Percentiles rank a stretch among this genome's conserved stretches.
phyloP scores from a whole-genome alignment of 2,888 invertebrate genomes.

The Dasypogon diadema region DNA sequence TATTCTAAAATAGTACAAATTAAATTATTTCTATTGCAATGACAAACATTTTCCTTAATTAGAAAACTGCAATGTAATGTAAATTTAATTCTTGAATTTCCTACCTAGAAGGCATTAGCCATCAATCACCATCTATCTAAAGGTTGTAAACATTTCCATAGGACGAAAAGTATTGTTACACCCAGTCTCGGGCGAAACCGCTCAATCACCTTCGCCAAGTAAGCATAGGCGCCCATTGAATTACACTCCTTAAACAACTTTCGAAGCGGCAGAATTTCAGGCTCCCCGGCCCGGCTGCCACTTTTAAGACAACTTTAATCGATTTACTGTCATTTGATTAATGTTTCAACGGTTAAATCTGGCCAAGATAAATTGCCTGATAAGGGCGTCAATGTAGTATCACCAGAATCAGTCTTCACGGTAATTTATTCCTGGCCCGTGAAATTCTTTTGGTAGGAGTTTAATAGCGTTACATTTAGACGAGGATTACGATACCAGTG shows the following conservation, averaged over 20 bases:
- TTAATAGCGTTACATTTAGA: slow-evolving; percentile 7
- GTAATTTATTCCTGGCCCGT: slow-evolving; percentile 35
- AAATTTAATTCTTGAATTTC: not conserved
- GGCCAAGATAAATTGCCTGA: slow-evolving; percentile 51
- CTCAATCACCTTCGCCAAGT: not conserved
- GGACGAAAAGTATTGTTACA: not conserved
- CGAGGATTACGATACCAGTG: not conserved
- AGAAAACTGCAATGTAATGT: not conserved
- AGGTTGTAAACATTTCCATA: not conserved
- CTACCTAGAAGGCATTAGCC: not conserved
- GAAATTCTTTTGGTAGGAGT: slow-evolving; percentile 10
- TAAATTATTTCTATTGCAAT: too few relatives aligned
- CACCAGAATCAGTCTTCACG: slow-evolving; percentile 36
- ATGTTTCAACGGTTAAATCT: slow-evolving; percentile 48
- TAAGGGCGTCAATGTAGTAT: slow-evolving; percentile 50
- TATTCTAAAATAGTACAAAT: too few relatives aligned
- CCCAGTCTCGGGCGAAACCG: not conserved
- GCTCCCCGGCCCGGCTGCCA: not conserved
- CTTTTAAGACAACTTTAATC: slow-evolving; percentile 17
- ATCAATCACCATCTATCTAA: not conserved
- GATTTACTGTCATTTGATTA: slow-evolving; percentile 53
- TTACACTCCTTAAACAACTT: not conserved
- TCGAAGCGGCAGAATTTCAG: not conserved
- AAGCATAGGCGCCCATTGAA: not conserved
- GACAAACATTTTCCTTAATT: not conserved